phyloP scores from a whole-genome alignment of 2,797 vertebrate species.

The Todus mexicanus region DNA sequence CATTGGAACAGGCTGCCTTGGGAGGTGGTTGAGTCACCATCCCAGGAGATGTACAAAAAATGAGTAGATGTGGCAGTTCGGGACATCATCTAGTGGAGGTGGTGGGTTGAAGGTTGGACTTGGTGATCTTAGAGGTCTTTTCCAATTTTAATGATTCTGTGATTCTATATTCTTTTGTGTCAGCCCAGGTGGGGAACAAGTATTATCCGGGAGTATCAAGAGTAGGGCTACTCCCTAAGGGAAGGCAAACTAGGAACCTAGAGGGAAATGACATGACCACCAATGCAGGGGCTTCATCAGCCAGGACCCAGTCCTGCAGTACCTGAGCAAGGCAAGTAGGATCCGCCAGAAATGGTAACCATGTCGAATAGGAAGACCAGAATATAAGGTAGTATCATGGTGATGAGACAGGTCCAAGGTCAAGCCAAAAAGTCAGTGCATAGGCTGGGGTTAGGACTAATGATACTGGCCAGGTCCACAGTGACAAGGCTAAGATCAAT shows the following conservation, averaged over 20 bases:
- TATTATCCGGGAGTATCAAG: not conserved
- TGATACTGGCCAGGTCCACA: not conserved
- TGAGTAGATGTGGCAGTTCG: too few relatives aligned
- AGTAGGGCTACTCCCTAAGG: not conserved
- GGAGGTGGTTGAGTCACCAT: too few relatives aligned
- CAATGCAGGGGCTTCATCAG: not conserved
- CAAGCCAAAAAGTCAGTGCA: not conserved
- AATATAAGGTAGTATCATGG: not conserved
- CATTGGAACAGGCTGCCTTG: too few relatives aligned
- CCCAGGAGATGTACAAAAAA: too few relatives aligned
- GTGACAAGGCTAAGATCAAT: not conserved
- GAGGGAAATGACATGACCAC: not conserved
- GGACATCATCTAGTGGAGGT: too few relatives aligned
- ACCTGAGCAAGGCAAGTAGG: not conserved
- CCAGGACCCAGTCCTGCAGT: not conserved
- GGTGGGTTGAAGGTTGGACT: too few relatives aligned
- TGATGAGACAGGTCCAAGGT: not conserved
- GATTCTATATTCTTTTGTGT: not conserved
- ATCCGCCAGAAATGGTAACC: not conserved
- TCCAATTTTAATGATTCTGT: too few relatives aligned
- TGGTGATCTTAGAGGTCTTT: too few relatives aligned
- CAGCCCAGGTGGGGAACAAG: not conserved
- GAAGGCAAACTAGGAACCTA: not conserved
- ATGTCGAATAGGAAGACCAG: not conserved
- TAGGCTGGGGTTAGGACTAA: not conserved